Percentiles rank a stretch among this genome's conserved stretches.
Evolutionary conservation across 2,797 vertebrate species (phyloP).

Genomic region (Telmatherina bonti): DNA sequence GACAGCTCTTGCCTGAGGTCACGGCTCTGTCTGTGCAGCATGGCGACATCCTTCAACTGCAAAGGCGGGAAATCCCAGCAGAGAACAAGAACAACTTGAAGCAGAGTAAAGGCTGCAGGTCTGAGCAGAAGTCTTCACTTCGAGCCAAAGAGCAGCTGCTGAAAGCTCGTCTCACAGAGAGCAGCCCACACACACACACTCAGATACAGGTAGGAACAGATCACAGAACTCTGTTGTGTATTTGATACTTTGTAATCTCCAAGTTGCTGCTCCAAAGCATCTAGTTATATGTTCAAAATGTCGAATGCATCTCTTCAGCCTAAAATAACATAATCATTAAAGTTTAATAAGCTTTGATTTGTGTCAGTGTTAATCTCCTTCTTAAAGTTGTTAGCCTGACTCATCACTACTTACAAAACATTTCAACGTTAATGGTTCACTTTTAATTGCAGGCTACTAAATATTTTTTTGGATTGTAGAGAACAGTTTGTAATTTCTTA

Average conservation of each 20-base stretch:
- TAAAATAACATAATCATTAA: neutral
- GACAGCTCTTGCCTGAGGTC: conserved; percentile 7
- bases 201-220: conserved; percentile 55
- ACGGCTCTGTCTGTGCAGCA: neutral
- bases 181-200: conserved; percentile 20
- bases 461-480: too few relatives aligned
- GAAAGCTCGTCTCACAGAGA: conserved; percentile 34
- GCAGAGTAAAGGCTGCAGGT: neutral
- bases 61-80: conserved; percentile 9
- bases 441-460: neutral
- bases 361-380: neutral
- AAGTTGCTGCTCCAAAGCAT: neutral
- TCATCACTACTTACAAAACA: neutral
- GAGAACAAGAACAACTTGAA: neutral
- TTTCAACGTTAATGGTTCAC: neutral
- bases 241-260: neutral
- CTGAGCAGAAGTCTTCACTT: conserved; percentile 28
- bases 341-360: too few relatives aligned
- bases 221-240: neutral
- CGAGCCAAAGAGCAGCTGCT: conserved; percentile 40
- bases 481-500: too few relatives aligned
- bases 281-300: neutral
- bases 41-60: neutral
- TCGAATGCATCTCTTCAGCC: neutral
- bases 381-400: too few relatives aligned